These are phyloP conservation scores for Eucidaris tribuloides DNA, from an alignment of 35 echinoderm and acorn worm species.

Conservation along the genomic window DNA sequence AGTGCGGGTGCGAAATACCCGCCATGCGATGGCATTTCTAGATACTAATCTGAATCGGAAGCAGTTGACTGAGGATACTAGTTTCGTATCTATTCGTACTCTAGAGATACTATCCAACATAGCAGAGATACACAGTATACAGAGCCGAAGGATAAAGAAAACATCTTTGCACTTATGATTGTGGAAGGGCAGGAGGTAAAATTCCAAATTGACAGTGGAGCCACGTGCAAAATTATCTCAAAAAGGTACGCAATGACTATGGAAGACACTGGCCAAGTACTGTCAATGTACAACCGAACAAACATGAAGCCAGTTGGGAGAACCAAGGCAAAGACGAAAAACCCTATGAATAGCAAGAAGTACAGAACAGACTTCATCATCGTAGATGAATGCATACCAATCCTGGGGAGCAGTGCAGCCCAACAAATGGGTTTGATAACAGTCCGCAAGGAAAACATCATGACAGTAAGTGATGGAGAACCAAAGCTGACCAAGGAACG, in stretches of 20 bases:
- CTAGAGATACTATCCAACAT: too few relatives aligned
- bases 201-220: conserved; percentile 48
- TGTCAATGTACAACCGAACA: conserved; percentile 81
- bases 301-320: conserved; percentile 40
- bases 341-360: conserved; percentile 66
- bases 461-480: background rate
- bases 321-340: conserved; percentile 43
- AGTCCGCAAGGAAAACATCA: conserved; percentile 62
- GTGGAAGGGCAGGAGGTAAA: background rate
- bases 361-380: conserved; percentile 51
- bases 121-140: too few relatives aligned
- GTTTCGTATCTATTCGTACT: too few relatives aligned
- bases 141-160: too few relatives aligned
- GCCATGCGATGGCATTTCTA: too few relatives aligned
- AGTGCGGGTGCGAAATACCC: too few relatives aligned
- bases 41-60: too few relatives aligned
- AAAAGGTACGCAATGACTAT: background rate
- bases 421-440: conserved; percentile 59
- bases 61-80: too few relatives aligned
- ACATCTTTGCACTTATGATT: background rate
- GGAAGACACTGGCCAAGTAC: background rate
- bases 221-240: conserved; percentile 57
- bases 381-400: conserved; percentile 40
- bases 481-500: background rate
- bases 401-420: conserved; percentile 35